phyloP scores from a whole-genome alignment of 2,888 invertebrate genomes.

The Griposia aprilina region DNA sequence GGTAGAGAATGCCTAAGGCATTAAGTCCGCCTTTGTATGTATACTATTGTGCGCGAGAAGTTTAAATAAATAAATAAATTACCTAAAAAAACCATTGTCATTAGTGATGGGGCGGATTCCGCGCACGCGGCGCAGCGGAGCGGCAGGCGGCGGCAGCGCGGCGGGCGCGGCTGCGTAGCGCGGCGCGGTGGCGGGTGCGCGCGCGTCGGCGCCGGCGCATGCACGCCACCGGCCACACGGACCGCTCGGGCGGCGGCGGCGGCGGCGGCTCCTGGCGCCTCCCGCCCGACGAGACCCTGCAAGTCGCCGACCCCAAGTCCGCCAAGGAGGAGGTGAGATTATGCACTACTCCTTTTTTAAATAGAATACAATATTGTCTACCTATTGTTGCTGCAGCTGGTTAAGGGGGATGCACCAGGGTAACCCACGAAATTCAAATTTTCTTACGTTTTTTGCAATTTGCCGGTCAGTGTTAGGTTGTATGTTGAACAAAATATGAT shows the following conservation, averaged over 20 bases:
- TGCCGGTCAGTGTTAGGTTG: too few relatives aligned
- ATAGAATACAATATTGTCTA: background rate
- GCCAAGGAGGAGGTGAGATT: conserved; percentile 92
- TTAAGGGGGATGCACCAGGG: background rate
- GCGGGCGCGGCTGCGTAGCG: conserved; percentile 84
- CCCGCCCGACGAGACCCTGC: conserved; percentile 97
- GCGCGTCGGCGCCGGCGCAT: conserved; percentile 93
- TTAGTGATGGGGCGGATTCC: conserved; percentile 63
- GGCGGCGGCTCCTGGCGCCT: conserved; percentile 95
- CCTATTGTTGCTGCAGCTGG: background rate
- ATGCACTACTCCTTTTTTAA: background rate
- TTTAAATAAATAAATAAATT: too few relatives aligned
- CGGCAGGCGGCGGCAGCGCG: conserved; percentile 70
- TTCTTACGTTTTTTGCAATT: too few relatives aligned
- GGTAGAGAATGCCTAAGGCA: too few relatives aligned
- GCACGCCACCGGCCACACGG: conserved; percentile 97
- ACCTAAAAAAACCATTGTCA: background rate
- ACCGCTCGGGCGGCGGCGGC: conserved; percentile 93
- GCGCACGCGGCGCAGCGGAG: conserved; percentile 58
- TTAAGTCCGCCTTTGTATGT: too few relatives aligned
- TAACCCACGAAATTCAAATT: too few relatives aligned
- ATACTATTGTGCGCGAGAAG: too few relatives aligned
- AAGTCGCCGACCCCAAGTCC: conserved; percentile 96
- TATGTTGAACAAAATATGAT: too few relatives aligned
- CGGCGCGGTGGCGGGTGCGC: conserved; percentile 92